phyloP scores from a whole-genome alignment of 2,797 vertebrate genomes.

The Enteromius fasciolatus region DNA sequence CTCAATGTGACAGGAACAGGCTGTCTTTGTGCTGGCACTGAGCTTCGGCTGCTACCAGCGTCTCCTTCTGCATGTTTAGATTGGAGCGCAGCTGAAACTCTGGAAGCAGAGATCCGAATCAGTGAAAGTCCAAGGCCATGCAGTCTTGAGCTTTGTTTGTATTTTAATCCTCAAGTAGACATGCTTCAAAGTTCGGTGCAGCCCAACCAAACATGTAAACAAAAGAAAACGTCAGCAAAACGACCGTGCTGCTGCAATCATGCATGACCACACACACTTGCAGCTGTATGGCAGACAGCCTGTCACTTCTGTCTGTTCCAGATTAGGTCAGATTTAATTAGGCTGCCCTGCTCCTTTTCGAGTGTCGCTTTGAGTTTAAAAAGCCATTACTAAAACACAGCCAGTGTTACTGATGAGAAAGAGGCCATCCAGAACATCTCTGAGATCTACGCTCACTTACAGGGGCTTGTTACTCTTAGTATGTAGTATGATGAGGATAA shows the following conservation, averaged over 20 bases:
- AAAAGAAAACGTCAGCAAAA: constrained; percentile 59
- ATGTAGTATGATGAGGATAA: constrained; percentile 28
- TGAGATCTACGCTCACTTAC: constrained; percentile 45
- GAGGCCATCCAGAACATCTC: constrained; percentile 67
- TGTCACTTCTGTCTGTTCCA: constrained; percentile 64
- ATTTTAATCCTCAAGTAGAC: constrained; percentile 26
- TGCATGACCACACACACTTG: constrained; percentile 55
- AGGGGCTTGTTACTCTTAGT: constrained; percentile 14
- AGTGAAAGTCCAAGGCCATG: constrained; percentile 13
- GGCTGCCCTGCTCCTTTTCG: constrained; percentile 72
- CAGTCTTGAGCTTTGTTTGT: constrained; percentile 22
- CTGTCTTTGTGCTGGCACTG: constrained; percentile 62
- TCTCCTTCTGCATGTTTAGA: constrained; percentile 61
- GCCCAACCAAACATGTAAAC: constrained; percentile 58
- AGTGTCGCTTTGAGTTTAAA: constrained; percentile 77
- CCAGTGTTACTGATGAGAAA: constrained; percentile 63
- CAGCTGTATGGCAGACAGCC: constrained; percentile 76
- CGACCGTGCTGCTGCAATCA: constrained; percentile 51
- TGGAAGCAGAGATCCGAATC: constrained; percentile 40
- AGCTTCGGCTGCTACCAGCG: constrained; percentile 52
- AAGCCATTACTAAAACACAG: constrained; percentile 75
- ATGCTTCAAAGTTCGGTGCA: constrained; percentile 35
- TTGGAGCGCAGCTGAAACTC: constrained; percentile 54
- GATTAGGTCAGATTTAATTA: constrained; percentile 84
- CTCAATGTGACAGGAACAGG: constrained; percentile 65